Evolutionary conservation across 35 echinoderm and acorn worm species (phyloP).

Genomic region (Ophioderma brevispina): DNA sequence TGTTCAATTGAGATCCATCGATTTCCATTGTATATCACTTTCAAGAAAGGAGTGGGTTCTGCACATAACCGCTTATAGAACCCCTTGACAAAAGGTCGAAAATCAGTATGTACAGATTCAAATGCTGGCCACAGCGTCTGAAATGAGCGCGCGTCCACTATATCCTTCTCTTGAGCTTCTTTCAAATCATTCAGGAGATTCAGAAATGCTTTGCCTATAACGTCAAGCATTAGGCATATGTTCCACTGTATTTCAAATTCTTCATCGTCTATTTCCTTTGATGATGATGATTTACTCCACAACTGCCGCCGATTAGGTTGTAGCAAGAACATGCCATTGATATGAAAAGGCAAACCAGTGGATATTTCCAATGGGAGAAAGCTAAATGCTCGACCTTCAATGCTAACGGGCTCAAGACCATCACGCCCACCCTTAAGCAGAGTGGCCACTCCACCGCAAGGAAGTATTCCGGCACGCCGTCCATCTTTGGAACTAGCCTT

Average conservation of each 20-base stretch:
- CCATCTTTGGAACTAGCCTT: background rate
- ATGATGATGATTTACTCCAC: conserved; percentile 14
- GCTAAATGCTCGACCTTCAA: conserved; percentile 18
- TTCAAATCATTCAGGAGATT: conserved; percentile 29
- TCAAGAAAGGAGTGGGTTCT: background rate
- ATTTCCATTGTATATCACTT: background rate
- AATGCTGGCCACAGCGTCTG: conserved; percentile 48
- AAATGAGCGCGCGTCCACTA: conserved; percentile 6
- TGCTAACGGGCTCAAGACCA: background rate
- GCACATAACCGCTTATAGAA: conserved; percentile 3
- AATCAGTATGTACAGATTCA: conserved; percentile 12
- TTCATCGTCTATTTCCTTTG: background rate
- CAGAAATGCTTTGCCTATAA: conserved; percentile 43
- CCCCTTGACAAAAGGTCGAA: conserved; percentile 19
- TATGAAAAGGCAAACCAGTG: conserved; percentile 49
- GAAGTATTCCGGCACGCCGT: conserved; percentile 26
- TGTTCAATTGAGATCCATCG: conserved; percentile 16
- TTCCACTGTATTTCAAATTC: conserved; percentile 50
- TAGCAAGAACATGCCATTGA: conserved; percentile 54
- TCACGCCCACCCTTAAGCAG: background rate
- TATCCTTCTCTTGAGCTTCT: background rate
- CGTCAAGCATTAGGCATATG: conserved; percentile 30
- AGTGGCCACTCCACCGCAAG: conserved; percentile 74
- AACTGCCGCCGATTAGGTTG: conserved; percentile 50
- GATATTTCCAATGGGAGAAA: conserved; percentile 21